Evolutionary conservation across 2,888 invertebrate species (phyloP), one percentile per base, ranked within the genome.

Genomic region (Asteroscopus sphinx): DNA sequence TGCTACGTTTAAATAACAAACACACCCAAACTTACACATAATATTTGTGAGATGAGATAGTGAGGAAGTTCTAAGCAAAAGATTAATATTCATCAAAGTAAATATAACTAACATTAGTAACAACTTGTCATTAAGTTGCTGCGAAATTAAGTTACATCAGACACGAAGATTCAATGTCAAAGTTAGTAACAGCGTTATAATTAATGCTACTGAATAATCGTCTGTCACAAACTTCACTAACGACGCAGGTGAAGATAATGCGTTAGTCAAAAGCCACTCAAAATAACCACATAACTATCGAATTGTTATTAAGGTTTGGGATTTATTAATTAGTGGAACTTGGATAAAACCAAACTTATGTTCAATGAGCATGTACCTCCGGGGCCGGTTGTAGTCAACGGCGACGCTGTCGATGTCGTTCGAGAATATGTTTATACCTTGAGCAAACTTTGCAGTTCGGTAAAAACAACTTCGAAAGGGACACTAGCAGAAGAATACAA

Each of bases 201-300:
- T 73, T 76, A 64, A 64, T 65, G 62, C 11, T 39, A 63, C 53
- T 61, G 44, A 65, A 67, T 62, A 66, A 74, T 66, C 73, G 53
- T 63, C 54, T 54, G 21, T 62, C 44, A 42, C 25, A 41, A 72
- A 66, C 45, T 76, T 65, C n/a, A 56, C 35, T 55, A 42, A 63
- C 52, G 15, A 42, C 59, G 48, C 77, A 68, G 69, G 70, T 73
- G 74, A 48, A 37, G 63, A 59, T 76, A 73, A 73, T 63, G 55
- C 46, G 42, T 36, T 60, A 60, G 58, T 68, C 60, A 73, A 53
- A 47, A 60, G 47, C 42, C 17, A 42, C 37, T 51, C 47, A 45
- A 41, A 53, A 44, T 36, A 42, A 41, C 46, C 28, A 40, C 37
- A 44, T 39, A 33, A 41, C 13, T 53, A 13, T n/a, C 8, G 6